A percentile compares a stretch with the other conserved stretches of the same genome.
phyloP scores from a whole-genome alignment of 2,113 vertebrate genomes.

The Campylomormyrus tamandua region DNA sequence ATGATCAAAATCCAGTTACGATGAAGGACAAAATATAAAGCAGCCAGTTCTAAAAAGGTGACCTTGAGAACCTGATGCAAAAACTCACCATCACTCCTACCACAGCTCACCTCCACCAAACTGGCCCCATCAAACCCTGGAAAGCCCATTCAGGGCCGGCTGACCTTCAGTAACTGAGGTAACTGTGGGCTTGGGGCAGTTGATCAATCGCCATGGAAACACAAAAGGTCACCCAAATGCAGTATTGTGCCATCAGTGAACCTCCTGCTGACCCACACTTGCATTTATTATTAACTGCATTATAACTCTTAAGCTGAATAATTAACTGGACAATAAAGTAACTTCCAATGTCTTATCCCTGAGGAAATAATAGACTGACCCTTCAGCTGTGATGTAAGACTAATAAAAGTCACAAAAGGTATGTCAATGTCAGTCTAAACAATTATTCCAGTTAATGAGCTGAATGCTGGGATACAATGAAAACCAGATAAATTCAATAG shows the following conservation, averaged over 20 bases:
- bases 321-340: neutral
- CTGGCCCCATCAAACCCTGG: neutral
- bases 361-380: neutral
- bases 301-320: neutral
- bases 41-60: neutral
- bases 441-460: neutral
- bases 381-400: neutral
- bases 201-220: neutral
- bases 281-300: neutral
- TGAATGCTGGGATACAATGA: neutral
- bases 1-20: neutral
- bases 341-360: neutral
- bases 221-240: neutral
- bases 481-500: neutral
- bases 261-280: neutral
- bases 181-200: neutral
- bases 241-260: neutral
- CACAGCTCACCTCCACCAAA: neutral
- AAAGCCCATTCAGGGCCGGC: neutral
- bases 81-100: neutral
- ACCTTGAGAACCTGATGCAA: neutral
- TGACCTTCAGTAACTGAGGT: neutral
- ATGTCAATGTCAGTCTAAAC: neutral
- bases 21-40: neutral
- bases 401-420: neutral